Evolutionary conservation across 2,888 invertebrate genomes (phyloP).

Genomic region (Agrochola circellaris): DNA sequence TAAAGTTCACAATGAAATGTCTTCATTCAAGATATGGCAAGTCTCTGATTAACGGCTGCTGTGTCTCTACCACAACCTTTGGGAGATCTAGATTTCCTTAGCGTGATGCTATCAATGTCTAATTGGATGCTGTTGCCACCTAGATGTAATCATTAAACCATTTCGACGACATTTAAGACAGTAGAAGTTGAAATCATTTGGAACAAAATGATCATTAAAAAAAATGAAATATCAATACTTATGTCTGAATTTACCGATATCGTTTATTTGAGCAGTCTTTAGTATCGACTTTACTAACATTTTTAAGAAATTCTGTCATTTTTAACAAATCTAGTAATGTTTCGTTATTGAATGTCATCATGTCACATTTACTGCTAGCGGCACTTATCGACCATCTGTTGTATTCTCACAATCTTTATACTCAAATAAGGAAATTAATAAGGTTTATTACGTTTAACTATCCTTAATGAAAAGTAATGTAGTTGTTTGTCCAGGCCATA

Average conservation of each 20-base stretch:
- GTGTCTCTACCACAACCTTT: constrained; percentile 35
- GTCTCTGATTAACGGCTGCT: constrained; percentile 30
- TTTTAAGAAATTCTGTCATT: not conserved
- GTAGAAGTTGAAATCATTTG: not conserved
- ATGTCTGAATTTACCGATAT: not conserved
- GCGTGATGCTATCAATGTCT: constrained; percentile 46
- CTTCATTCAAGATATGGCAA: not conserved
- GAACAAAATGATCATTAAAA: not conserved
- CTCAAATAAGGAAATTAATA: constrained; percentile 52
- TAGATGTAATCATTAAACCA: constrained; percentile 35
- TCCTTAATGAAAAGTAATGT: constrained; percentile 70
- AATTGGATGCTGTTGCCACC: constrained; percentile 42
- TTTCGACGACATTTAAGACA: constrained; percentile 23
- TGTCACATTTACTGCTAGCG: constrained; percentile 41
- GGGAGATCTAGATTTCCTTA: constrained; percentile 41
- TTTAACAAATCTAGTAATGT: constrained; percentile 12
- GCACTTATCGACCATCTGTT: constrained; percentile 37
- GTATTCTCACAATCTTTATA: constrained; percentile 46
- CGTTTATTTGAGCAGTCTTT: not conserved
- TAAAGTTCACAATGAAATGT: constrained; percentile 27
- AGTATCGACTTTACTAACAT: not conserved
- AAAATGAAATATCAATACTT: no score
- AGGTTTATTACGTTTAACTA: constrained; percentile 58
- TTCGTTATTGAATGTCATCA: constrained; percentile 8
- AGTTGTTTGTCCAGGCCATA: constrained; percentile 63